Conservation (phyloP, 2,113 vertebrate species). For the Columbina picui region DNA sequence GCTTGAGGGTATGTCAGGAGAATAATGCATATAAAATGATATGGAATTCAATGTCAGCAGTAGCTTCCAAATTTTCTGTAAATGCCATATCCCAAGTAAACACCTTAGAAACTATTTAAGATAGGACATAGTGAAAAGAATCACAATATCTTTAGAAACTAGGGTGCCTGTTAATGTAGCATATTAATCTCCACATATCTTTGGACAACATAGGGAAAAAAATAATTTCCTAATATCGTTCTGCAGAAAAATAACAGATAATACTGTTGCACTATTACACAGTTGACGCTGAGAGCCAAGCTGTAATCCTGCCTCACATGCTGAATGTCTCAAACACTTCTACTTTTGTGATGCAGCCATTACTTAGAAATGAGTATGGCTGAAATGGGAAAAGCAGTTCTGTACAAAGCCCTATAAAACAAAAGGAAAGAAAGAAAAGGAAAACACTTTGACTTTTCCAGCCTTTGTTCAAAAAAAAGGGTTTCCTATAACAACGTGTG, state of each 20-base stretch:
- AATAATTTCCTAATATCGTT: background rate
- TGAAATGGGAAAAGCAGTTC: background rate
- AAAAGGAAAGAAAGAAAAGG: background rate
- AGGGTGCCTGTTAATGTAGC: background rate
- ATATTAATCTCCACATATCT: background rate
- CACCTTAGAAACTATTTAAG: background rate
- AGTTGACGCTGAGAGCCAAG: background rate
- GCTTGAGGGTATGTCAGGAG: background rate
- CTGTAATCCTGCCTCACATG: background rate
- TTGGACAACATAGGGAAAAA: background rate
- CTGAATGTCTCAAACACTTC: background rate
- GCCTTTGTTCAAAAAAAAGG: background rate
- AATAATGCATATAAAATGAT: background rate
- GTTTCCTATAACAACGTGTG: background rate
- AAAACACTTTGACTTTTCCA: background rate
- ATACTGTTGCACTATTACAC: background rate
- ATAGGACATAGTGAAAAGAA: background rate
- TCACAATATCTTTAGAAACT: background rate
- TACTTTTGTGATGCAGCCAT: background rate
- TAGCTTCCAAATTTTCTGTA: background rate
- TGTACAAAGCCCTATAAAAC: background rate
- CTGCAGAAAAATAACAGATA: background rate
- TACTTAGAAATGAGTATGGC: background rate
- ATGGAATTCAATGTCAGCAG: background rate
- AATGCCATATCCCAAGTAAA: background rate